Conservation (phyloP, 92 coral and sea anemone species). For the Porites evermanni region DNA sequence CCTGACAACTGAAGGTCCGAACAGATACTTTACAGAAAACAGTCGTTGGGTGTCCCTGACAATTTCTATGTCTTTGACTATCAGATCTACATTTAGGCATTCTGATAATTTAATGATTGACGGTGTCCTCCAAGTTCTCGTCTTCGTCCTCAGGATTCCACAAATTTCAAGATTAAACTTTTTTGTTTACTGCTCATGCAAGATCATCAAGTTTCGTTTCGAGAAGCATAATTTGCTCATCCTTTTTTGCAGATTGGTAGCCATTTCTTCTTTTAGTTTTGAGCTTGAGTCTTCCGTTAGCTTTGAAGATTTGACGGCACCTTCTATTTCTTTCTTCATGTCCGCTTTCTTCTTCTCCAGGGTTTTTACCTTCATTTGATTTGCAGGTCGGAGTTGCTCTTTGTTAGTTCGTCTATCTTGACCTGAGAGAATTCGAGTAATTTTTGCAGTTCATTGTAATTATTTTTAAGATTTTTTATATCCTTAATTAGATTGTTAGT, state of each 20-base stretch:
- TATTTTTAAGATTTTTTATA: neutral
- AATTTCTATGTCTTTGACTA: too few species aligned
- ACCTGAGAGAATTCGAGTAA: slow-evolving; percentile 4
- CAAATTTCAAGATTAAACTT: neutral
- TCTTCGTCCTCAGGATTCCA: neutral
- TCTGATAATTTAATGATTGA: neutral
- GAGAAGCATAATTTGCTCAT: neutral
- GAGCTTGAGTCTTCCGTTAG: neutral
- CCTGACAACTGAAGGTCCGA: too few species aligned
- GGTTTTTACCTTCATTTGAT: neutral
- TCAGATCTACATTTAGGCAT: too few species aligned
- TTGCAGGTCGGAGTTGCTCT: too few species aligned
- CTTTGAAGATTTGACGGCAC: too few species aligned
- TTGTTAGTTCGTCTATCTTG: neutral
- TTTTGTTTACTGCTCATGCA: neutral
- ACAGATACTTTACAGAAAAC: too few species aligned
- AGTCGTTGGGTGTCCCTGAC: too few species aligned
- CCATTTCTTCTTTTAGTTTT: neutral
- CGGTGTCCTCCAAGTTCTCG: neutral
- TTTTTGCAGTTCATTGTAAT: neutral
- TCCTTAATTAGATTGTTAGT: neutral
- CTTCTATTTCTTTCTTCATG: too few species aligned
- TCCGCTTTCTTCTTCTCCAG: neutral
- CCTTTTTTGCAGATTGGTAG: neutral
- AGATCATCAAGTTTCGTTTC: neutral